Conservation (phyloP, 1,140 invertebrate species). For the Drosophila ironensis region DNA sequence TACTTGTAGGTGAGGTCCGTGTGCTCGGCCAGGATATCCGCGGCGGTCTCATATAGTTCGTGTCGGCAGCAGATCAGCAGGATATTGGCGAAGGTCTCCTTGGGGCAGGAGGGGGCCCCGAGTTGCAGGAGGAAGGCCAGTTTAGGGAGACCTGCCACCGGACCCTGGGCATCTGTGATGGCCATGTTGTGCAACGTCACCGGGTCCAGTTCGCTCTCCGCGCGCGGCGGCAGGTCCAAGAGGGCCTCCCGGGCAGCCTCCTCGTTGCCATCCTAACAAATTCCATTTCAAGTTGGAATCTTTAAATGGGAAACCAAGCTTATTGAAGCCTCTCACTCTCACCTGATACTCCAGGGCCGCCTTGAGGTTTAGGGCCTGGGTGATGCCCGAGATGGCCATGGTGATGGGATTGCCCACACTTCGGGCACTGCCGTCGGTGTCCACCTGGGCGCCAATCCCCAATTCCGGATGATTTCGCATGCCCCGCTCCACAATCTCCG, state of each 20-base stretch:
- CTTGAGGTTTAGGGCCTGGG: constrained; percentile 99
- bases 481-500: constrained; percentile 97
- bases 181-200: constrained; percentile 99
- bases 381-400: constrained; percentile 97
- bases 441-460: constrained; percentile 98
- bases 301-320: too few species aligned
- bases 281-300: too few species aligned
- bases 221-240: constrained; percentile 98
- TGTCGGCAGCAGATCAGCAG: constrained; percentile 98
- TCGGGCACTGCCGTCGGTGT: constrained; percentile 86
- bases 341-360: constrained; percentile 92
- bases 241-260: constrained; percentile 93
- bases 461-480: constrained; percentile 98
- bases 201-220: constrained; percentile 98
- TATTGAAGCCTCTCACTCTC: too few species aligned
- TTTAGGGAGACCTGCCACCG: constrained; percentile 97
- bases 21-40: constrained; percentile 99
- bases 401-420: constrained; percentile 98
- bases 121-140: constrained; percentile 98
- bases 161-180: constrained; percentile 93
- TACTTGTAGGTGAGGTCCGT: constrained; percentile 98
- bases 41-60: constrained; percentile 98
- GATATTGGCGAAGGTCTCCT: constrained; percentile 98
- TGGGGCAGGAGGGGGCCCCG: constrained; percentile 93
- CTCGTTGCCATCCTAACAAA: constrained; percentile 92